Base-by-base conservation (phyloP, 2,888 invertebrate genomes). In the Junonia oenone region DNA sequence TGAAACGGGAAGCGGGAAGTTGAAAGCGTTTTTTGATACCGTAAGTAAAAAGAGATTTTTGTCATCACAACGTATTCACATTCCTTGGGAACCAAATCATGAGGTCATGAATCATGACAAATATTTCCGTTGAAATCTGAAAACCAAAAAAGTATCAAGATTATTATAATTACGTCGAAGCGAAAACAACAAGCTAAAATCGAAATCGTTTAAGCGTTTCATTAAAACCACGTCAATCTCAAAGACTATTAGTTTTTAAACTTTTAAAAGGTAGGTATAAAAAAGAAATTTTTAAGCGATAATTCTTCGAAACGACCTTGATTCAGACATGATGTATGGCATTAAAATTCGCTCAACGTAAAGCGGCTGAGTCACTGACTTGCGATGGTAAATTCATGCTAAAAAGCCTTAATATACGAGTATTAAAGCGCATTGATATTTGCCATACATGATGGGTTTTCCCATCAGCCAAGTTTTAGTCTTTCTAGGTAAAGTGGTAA, bases 341-440 rank as follows among this genome's bases (percentile, higher is more conserved):
- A 60, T 62, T 62, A 58, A 58, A 55, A 62, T 60, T 62, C 62
- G 51, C 54, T 50, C 54, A 52, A 49, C 60, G 58, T 59, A 52
- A 13, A 11, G 11, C 50, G 33, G 31, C 31, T 45, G 55, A 60
- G 49, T 57, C 60, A 57, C 49, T 55, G 55, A 45, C 45, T 51
- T 13, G 51, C 35, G 26, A n/a, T 37, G 11, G 19, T 40, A 11
- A n/a, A 35, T 13, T 26, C 19, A 40, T 19, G 1, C n/a, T 40
- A 19, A 40, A 19, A 19, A 19, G n/a, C 11, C n/a, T 38, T 2
- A 3, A 11, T 33, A n/a, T n/a, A 33, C 11, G 11, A 33, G 11
- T 3, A 11, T 33, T 6, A 11, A 3, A 3, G 11, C n/a, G 31
- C 29, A 11, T 8, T 29, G 8, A 11, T 27, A 27, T 8, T 27